A percentile compares a stretch with the other conserved stretches of the same genome.
These are phyloP conservation scores for Cladorhizidae sp. DNA, from an alignment of 37 sponge, comb jelly and placozoan species.

Conservation along the genomic window DNA sequence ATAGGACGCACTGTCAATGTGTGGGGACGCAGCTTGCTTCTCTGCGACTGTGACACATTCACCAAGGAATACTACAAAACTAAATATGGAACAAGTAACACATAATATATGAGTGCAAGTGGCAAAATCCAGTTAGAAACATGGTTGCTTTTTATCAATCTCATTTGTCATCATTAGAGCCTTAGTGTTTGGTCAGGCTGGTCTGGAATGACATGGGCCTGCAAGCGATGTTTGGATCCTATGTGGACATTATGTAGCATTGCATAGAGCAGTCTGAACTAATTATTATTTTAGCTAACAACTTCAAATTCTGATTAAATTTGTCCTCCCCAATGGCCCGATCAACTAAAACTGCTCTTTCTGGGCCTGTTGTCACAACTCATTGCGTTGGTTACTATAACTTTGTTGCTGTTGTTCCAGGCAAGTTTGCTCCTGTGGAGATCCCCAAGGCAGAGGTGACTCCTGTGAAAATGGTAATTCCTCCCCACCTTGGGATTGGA, in stretches of 20 bases:
- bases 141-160: not conserved
- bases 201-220: too few relatives aligned
- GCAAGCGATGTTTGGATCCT: too few relatives aligned
- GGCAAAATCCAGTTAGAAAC: too few relatives aligned
- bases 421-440: constrained; percentile 63
- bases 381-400: not conserved
- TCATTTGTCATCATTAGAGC: not conserved
- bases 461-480: constrained; percentile 42
- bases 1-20: constrained; percentile 82
- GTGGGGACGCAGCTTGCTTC: constrained; percentile 88
- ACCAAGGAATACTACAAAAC: constrained; percentile 88
- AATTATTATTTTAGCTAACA: not conserved
- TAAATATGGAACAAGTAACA: constrained; percentile 88
- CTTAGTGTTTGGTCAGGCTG: too few relatives aligned
- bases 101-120: too few relatives aligned
- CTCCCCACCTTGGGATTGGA: constrained; percentile 96
- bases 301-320: not conserved
- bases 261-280: too few relatives aligned
- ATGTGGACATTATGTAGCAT: too few relatives aligned
- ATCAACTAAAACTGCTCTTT: too few relatives aligned
- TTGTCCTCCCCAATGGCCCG: too few relatives aligned
- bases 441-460: constrained; percentile 49
- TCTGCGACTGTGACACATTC: constrained; percentile 96
- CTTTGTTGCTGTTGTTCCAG: constrained; percentile 27
- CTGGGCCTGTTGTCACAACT: too few relatives aligned